Base-by-base conservation (phyloP, 2,888 invertebrate genomes). In the Agrilus cyanescens region DNA sequence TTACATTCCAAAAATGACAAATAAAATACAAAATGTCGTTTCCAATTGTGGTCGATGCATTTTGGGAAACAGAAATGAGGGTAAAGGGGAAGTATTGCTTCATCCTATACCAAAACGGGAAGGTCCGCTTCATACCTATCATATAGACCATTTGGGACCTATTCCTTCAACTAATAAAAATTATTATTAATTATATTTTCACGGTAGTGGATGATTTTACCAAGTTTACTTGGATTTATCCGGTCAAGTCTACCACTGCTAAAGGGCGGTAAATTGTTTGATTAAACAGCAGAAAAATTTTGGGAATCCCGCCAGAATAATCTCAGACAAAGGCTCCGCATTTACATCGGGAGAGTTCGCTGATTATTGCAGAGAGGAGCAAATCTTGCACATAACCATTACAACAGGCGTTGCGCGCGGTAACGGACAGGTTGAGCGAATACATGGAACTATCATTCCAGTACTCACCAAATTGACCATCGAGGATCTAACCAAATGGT, bases 361-460 rank as follows among this genome's bases (percentile, higher is more conserved):
- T 40, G 45, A 56, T 1, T 67, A 63, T 45, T 63, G 62, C 44
- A 35, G 52, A 8, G 50, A 51, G 3, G 58, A 64, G 46, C 50
- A 49, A 0, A 63, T 67, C 12, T 39, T 54, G 32, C 60, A 60
- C 41, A 41, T 55, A 2, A 37, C 41, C 2, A 59, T 53, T 30
- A 54, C 54, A 1, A 54, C 50, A 6, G 53, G 63, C 4, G 50
- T 61, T 4, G 61, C 63, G 4, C 38, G 61, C 6, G 57, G 56
- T 4, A 63, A 64, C 40, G 62, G 64, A 3, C 61, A 63, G 43
- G 59, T 60, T 1, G 60, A 62, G 38, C 20, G 50, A 15, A 41
- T 52, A 6, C 46, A 53, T 34, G 13, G 44, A 15, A 45, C 44
- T 7, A 49, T 54, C 14, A 50, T 52, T n/a, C 43, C 50, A 12